Conservation (phyloP, 2,113 vertebrate species). For the Passer montanus region DNA sequence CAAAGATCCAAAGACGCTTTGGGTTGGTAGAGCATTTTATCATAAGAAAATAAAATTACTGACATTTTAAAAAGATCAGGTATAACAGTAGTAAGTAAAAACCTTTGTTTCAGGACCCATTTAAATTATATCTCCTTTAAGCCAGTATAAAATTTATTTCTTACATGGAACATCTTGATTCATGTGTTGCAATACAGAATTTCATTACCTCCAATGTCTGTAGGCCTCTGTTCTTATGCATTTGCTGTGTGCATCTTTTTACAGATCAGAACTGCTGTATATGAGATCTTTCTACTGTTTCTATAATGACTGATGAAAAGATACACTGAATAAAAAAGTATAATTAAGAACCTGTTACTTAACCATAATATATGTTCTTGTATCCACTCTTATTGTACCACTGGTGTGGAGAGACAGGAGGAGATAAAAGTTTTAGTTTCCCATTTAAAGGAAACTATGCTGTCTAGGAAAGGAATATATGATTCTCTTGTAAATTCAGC, state of each 20-base stretch:
- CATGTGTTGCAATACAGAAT: neutral
- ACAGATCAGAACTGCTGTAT: neutral
- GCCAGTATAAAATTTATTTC: neutral
- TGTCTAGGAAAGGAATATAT: neutral
- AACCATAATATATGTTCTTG: neutral
- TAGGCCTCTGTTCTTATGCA: neutral
- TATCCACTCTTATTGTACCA: neutral
- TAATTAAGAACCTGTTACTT: neutral
- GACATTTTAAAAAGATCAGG: conserved; percentile 38
- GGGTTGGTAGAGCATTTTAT: conserved; percentile 12
- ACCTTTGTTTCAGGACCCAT: neutral
- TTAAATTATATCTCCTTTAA: neutral
- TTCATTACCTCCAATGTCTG: neutral
- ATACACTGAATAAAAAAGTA: neutral
- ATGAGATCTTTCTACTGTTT: neutral
- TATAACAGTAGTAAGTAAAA: neutral
- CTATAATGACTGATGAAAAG: neutral
- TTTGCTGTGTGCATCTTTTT: neutral
- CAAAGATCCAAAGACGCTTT: neutral
- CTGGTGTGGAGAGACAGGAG: neutral
- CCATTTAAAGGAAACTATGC: fast-evolving
- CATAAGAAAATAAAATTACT: conserved; percentile 19
- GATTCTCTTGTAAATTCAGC: neutral
- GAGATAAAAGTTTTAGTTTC: neutral
- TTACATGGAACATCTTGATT: neutral